These are phyloP conservation scores for Catocala nupta DNA, from an alignment of 2,888 invertebrate species.

Conservation along the genomic window DNA sequence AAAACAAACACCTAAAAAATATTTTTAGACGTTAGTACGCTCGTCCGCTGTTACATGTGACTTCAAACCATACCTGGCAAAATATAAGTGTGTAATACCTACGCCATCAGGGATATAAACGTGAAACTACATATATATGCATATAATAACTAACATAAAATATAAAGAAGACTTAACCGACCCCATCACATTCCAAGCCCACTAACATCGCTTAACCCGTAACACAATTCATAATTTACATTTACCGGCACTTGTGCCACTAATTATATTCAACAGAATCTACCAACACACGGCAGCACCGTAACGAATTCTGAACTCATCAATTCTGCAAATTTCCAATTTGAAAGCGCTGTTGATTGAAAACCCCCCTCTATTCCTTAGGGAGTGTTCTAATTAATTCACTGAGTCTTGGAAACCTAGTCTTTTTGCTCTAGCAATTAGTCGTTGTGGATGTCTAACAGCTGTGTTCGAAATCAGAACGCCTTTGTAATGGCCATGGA, in stretches of 20 bases:
- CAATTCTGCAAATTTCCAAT: constrained; percentile 56
- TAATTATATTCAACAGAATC: constrained; percentile 47
- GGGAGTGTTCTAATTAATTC: constrained; percentile 43
- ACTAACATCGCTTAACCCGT: background rate
- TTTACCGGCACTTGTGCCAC: constrained; percentile 15
- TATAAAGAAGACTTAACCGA: background rate
- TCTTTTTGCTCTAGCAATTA: constrained; percentile 51
- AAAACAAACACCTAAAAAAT: too few species aligned
- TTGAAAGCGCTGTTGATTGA: constrained; percentile 53
- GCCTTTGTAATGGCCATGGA: constrained; percentile 5
- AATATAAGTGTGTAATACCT: too few species aligned
- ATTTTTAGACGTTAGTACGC: too few species aligned
- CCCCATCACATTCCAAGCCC: background rate
- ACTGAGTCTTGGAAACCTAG: constrained; percentile 35
- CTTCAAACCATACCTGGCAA: too few species aligned
- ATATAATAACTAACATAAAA: too few species aligned
- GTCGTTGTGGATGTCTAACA: constrained; percentile 17
- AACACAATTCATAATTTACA: background rate
- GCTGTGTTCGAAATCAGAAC: constrained; percentile 11
- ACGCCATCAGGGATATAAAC: too few species aligned
- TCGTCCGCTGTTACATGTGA: too few species aligned
- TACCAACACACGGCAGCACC: constrained; percentile 17
- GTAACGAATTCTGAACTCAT: constrained; percentile 53
- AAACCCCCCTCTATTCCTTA: constrained; percentile 36
- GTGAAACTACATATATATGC: too few species aligned